Conservation (phyloP, 1,140 invertebrate species). For the Drosophila nannoptera region DNA sequence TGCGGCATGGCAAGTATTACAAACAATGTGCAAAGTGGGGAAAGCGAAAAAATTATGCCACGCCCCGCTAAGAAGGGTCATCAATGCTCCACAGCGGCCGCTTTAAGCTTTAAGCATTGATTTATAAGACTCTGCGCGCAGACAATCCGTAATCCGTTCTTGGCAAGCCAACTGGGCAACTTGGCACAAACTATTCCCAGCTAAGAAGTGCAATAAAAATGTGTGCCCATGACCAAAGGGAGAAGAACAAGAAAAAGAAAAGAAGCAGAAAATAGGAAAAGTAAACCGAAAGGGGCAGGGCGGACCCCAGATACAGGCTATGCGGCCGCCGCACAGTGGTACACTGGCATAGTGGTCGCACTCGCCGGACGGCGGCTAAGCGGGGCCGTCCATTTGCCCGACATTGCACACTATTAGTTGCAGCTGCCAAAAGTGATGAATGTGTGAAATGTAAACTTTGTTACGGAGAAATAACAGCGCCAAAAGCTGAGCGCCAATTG, state of each 20-base stretch:
- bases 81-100: constrained; percentile 30
- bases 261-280: background rate
- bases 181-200: constrained; percentile 48
- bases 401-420: constrained; percentile 76
- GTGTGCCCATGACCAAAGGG: constrained; percentile 43
- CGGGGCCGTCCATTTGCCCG: constrained; percentile 67
- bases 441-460: constrained; percentile 78
- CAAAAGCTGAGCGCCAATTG: constrained; percentile 63
- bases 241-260: constrained; percentile 8
- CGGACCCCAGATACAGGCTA: background rate
- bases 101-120: constrained; percentile 73
- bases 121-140: constrained; percentile 55
- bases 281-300: background rate
- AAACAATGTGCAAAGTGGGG: constrained; percentile 53
- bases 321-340: constrained; percentile 5
- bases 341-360: background rate
- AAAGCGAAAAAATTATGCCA: constrained; percentile 36
- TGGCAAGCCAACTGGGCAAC: constrained; percentile 66
- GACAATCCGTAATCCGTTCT: constrained; percentile 66
- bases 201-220: constrained; percentile 72
- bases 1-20: constrained; percentile 54
- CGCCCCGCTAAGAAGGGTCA: constrained; percentile 23
- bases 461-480: constrained; percentile 74
- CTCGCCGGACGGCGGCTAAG: constrained; percentile 44
- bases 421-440: constrained; percentile 77